Base-by-base conservation (phyloP, 2,888 invertebrate genomes). In the Xestia c-nigrum region DNA sequence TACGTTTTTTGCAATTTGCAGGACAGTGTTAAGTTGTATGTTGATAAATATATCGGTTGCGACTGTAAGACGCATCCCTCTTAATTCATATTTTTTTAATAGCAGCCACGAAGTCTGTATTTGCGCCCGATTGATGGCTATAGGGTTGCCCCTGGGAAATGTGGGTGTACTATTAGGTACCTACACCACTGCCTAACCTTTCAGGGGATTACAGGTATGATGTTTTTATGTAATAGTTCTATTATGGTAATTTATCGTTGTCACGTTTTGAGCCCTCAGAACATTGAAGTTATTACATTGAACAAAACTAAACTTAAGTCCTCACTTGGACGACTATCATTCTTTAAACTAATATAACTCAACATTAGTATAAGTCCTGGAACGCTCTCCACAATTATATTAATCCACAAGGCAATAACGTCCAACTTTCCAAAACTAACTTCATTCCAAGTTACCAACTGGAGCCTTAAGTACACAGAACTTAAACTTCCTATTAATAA, bases 401-500 rank as follows among this genome's bases (percentile, higher is more conserved):
- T n/a, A 67, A 14, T 47, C 21, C 46, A 19, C 24, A 10, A 40
- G 24, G 10, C 19, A 57, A 47, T 38, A 57, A 52, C 12, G 5
- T 31, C 31, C 7, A 50, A 61, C 4, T n/a, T 46, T 43, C 14
- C 14, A 16, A 40, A 24, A 24, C 40, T 19, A 31, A 43, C 19
- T n/a, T 55, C 14, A 24, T 55, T 3, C 38, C 5, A 46, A 31
- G 24, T 7, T 40, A 40, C 10, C 16, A 16, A 67, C 21, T 14
- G 14, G 16, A 57, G 31, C 9, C 10, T 31, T 4, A 21, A 31
- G 6, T 19, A 63, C 31, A 21, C 12, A 38, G 19, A 31, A 31
- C 31, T 64, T 21, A 46, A 47, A 68, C 19, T 12, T 19, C n/a
- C 38, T n/a, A 65, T 75, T 38, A 70, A 61, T 59, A 63, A 67